These are phyloP conservation scores for Monarcha castaneiventris DNA, from an alignment of 2,113 vertebrate species.

Conservation along the genomic window DNA sequence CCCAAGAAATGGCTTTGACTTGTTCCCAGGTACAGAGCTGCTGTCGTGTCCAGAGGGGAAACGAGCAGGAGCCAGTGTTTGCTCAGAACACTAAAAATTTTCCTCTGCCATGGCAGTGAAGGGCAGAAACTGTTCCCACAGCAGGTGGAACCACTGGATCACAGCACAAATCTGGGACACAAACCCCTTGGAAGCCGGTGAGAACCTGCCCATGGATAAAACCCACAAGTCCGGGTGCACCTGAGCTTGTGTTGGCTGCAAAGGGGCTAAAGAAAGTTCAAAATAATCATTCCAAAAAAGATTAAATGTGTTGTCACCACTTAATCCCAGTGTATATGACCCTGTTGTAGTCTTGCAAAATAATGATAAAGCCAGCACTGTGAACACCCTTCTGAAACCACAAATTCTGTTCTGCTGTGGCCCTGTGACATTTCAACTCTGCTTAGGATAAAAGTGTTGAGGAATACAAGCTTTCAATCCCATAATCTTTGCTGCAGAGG, in stretches of 20 bases:
- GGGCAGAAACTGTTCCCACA: background rate
- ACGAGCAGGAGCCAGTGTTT: background rate
- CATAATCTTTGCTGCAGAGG: background rate
- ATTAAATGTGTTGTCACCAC: background rate
- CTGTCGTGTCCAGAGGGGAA: background rate
- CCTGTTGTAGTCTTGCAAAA: background rate
- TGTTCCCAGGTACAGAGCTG: background rate
- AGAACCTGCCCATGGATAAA: background rate
- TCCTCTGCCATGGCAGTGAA: background rate
- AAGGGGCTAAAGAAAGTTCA: background rate
- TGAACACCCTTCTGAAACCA: background rate
- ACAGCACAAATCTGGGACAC: background rate
- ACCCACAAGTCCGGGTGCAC: fast-evolving
- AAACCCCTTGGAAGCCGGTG: background rate
- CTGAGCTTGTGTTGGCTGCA: background rate
- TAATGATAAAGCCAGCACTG: background rate
- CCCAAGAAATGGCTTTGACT: background rate
- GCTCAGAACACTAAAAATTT: background rate
- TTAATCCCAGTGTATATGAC: background rate
- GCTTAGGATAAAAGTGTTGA: background rate
- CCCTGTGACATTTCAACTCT: background rate
- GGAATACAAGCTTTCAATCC: background rate
- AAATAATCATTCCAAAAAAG: background rate
- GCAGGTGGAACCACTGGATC: background rate
- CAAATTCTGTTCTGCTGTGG: background rate